Conservation (phyloP, 2,888 invertebrate genomes). For the Criorhina ranunculi region DNA sequence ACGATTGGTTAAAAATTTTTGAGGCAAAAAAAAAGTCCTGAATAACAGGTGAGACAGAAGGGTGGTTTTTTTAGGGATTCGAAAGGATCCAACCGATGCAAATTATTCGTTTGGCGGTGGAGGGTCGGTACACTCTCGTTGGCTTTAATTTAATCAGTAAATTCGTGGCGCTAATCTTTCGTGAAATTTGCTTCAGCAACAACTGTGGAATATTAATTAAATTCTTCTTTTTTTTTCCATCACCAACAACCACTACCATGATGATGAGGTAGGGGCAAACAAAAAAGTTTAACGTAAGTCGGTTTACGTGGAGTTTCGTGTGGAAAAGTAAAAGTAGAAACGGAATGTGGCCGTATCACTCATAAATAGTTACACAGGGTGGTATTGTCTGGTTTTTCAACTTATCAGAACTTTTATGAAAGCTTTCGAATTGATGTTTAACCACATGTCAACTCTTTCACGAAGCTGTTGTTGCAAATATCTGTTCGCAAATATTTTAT, state of each 20-base stretch:
- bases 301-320: conserved; percentile 12
- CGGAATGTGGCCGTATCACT: background rate
- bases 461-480: too few species aligned
- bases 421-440: too few species aligned
- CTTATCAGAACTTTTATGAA: background rate
- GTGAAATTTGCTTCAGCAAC: conserved; percentile 51
- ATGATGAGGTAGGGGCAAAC: background rate
- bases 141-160: conserved; percentile 69
- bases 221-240: conserved; percentile 10
- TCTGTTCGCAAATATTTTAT: too few species aligned
- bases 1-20: conserved; percentile 27
- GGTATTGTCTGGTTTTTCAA: background rate
- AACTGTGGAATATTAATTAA: conserved; percentile 63
- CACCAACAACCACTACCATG: background rate
- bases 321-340: background rate
- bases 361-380: conserved; percentile 12
- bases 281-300: conserved; percentile 21
- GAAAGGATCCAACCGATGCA: conserved; percentile 34
- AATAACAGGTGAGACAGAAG: conserved; percentile 18
- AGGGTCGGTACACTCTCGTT: conserved; percentile 21
- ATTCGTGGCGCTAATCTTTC: conserved; percentile 61
- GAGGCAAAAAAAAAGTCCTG: background rate
- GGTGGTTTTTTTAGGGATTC: background rate
- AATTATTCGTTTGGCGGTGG: conserved; percentile 25
- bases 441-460: too few species aligned